Conservation (phyloP, 2,888 invertebrate genomes). For the Laothoe populi region DNA sequence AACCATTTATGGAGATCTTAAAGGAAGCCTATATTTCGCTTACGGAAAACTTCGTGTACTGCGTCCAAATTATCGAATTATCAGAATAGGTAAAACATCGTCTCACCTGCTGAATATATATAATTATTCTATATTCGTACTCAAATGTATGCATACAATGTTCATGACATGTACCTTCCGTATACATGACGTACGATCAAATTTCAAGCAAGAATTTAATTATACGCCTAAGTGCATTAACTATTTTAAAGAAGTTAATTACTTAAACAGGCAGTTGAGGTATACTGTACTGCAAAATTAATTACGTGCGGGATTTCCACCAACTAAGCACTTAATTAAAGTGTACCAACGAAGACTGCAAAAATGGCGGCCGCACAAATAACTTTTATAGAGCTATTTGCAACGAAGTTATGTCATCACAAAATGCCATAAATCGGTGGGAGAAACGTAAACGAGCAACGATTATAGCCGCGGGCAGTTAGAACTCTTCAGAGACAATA, state of each 20-base stretch:
- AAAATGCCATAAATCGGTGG: constrained; percentile 70
- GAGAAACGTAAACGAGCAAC: constrained; percentile 67
- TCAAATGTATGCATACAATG: constrained; percentile 22
- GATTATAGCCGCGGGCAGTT: constrained; percentile 57
- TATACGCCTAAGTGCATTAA: constrained; percentile 5
- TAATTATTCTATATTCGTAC: not conserved
- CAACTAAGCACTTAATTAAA: constrained; percentile 32
- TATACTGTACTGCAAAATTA: not conserved
- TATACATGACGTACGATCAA: constrained; percentile 27
- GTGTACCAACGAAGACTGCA: constrained; percentile 44
- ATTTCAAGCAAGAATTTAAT: constrained; percentile 20
- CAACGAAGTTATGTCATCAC: constrained; percentile 75
- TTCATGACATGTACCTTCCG: constrained; percentile 22
- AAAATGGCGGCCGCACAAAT: constrained; percentile 66
- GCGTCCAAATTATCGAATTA: constrained; percentile 57
- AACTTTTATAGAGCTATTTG: constrained; percentile 77
- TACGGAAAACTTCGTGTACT: constrained; percentile 53
- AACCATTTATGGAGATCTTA: constrained; percentile 53
- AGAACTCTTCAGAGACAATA: constrained; percentile 64
- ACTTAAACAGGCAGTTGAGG: constrained; percentile 1
- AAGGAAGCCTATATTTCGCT: constrained; percentile 56
- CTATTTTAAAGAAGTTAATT: constrained; percentile 21
- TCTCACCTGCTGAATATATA: constrained; percentile 7
- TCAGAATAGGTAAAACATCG: constrained; percentile 23
- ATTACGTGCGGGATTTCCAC: constrained; percentile 1